A percentile compares a stretch with the other conserved stretches of the same genome.
Conservation (phyloP, 2,113 vertebrate species). For the Dasyprocta punctata region DNA sequence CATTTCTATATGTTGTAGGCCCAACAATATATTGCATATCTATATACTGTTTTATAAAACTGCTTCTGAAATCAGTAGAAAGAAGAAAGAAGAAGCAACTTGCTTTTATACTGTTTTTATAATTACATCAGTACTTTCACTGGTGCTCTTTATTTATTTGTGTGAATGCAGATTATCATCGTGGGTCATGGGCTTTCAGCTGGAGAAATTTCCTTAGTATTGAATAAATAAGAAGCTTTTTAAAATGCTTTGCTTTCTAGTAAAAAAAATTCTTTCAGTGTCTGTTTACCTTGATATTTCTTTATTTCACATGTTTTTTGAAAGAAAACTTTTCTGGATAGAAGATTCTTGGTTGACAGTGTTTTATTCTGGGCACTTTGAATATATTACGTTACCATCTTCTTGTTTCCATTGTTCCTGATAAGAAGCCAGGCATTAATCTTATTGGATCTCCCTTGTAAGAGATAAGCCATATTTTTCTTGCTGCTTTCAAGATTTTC, state of each 20-base stretch:
- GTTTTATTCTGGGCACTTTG: neutral
- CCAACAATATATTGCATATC: neutral
- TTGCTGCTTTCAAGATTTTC: neutral
- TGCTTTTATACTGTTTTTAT: neutral
- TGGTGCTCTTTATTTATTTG: neutral
- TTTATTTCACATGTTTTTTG: neutral
- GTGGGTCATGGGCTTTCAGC: neutral
- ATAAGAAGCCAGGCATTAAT: neutral
- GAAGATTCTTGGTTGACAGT: neutral
- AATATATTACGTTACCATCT: neutral
- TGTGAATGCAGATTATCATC: neutral
- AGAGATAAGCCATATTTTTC: neutral
- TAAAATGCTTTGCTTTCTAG: neutral
- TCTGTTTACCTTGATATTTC: neutral
- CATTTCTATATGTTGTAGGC: neutral
- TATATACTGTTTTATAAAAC: neutral
- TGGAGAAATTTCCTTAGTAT: neutral
- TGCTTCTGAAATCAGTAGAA: conserved; percentile 18
- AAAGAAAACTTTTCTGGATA: conserved; percentile 2
- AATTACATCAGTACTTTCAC: neutral
- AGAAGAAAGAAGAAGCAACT: neutral
- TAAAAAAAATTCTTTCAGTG: neutral
- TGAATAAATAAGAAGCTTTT: neutral
- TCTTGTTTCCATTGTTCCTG: neutral
- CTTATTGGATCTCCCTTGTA: neutral